Evolutionary conservation across 2,113 vertebrate genomes (phyloP).

Genomic region (Camelus dromedarius): DNA sequence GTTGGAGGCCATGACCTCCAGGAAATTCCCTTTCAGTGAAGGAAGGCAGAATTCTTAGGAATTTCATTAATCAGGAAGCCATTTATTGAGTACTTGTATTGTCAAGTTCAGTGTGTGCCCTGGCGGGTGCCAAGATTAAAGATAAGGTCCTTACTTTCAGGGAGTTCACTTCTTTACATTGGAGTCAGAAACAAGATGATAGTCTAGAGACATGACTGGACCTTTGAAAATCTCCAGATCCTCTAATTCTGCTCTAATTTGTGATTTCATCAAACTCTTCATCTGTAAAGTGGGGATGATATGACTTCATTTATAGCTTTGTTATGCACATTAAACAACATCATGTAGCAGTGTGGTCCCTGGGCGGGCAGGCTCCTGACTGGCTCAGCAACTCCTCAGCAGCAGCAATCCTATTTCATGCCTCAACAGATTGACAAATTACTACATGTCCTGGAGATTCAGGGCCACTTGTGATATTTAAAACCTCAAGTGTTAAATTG

Average conservation of each 20-base stretch:
- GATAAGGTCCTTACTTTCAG: neutral
- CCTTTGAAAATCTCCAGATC: neutral
- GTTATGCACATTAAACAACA: neutral
- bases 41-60: neutral
- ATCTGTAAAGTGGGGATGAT: conserved; percentile 11
- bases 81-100: neutral
- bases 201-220: neutral
- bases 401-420: conserved; percentile 64
- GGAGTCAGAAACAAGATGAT: neutral
- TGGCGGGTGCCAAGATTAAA: neutral
- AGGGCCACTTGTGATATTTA: conserved; percentile 63
- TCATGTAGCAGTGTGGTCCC: neutral
- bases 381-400: conserved; percentile 16
- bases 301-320: neutral
- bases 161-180: neutral
- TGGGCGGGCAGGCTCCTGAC: neutral
- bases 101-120: neutral
- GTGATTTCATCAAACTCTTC: conserved; percentile 20
- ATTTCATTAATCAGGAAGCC: neutral
- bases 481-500: conserved; percentile 57
- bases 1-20: neutral
- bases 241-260: neutral
- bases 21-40: neutral
- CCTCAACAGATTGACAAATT: conserved; percentile 71
- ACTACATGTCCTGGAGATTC: conserved; percentile 64